Evolutionary conservation across 1,140 invertebrate genomes (phyloP).

Genomic region (Calosoma granatense): DNA sequence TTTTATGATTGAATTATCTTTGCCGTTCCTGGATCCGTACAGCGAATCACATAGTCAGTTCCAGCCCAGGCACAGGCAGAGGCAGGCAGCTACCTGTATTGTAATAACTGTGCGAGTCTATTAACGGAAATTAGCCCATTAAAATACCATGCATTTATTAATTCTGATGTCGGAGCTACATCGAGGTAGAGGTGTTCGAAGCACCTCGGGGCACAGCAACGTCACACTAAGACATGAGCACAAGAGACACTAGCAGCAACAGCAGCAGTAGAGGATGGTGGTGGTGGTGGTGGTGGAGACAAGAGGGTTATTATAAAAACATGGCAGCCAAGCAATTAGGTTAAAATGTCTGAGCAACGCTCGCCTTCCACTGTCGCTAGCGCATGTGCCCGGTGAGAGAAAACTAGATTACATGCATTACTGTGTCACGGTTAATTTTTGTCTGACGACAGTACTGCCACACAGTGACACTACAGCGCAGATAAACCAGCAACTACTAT

Average conservation of each 20-base stretch:
- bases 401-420: constrained; percentile 26
- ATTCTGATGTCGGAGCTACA: not conserved
- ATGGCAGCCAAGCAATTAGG: constrained; percentile 18
- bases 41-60: not conserved
- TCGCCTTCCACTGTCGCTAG: not conserved
- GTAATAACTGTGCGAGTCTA: constrained; percentile 4
- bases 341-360: not conserved
- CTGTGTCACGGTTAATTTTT: constrained; percentile 25
- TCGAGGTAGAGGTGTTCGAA: not conserved
- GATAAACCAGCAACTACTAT: not conserved
- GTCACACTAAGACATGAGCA: not conserved
- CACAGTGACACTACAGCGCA: no score
- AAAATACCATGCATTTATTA: constrained; percentile 7
- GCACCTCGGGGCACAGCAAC: not conserved
- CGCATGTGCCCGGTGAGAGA: constrained; percentile 7
- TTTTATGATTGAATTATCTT: not conserved
- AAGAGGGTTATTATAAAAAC: constrained; percentile 16
- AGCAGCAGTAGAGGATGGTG: not conserved
- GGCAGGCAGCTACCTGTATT: constrained; percentile 5
- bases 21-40: not conserved
- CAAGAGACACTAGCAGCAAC: not conserved
- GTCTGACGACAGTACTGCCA: constrained; percentile 12
- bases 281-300: not conserved
- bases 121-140: constrained; percentile 6
- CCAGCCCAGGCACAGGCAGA: not conserved